Evolutionary conservation across 1,140 invertebrate genomes (phyloP).

Genomic region (Pachypeltis micranthus): DNA sequence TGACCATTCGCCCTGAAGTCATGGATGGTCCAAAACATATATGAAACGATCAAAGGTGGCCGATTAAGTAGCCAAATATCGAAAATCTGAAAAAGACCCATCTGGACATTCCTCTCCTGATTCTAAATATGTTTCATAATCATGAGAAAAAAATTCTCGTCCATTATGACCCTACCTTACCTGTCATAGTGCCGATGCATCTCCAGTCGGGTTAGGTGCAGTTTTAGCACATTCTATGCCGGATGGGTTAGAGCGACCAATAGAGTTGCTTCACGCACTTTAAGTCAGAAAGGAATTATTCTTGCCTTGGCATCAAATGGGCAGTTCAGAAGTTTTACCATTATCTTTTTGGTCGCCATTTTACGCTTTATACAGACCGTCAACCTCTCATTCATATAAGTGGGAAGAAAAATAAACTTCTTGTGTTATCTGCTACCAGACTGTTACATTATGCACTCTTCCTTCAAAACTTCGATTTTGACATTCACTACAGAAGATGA

Average conservation of each 20-base stretch:
- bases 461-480: constrained; percentile 17
- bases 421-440: neutral
- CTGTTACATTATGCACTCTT: constrained; percentile 13
- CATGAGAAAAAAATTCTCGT: no score
- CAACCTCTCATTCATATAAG: constrained; percentile 16
- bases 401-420: constrained; percentile 8
- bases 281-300: neutral
- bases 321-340: neutral
- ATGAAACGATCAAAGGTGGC: no score
- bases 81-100: no score
- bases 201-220: neutral
- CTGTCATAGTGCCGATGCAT: neutral
- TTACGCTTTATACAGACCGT: neutral
- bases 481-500: constrained; percentile 15
- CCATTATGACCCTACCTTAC: neutral
- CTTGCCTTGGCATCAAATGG: neutral
- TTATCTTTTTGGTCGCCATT: neutral
- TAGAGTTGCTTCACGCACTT: neutral
- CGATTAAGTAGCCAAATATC: no score
- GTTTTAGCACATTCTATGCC: neutral
- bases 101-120: no score
- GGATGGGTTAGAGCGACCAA: neutral
- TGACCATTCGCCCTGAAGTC: no score
- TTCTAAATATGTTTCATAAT: no score
- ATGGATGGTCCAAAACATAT: no score